phyloP scores from a whole-genome alignment of 2,888 invertebrate genomes.

The Parelbella ahira region DNA sequence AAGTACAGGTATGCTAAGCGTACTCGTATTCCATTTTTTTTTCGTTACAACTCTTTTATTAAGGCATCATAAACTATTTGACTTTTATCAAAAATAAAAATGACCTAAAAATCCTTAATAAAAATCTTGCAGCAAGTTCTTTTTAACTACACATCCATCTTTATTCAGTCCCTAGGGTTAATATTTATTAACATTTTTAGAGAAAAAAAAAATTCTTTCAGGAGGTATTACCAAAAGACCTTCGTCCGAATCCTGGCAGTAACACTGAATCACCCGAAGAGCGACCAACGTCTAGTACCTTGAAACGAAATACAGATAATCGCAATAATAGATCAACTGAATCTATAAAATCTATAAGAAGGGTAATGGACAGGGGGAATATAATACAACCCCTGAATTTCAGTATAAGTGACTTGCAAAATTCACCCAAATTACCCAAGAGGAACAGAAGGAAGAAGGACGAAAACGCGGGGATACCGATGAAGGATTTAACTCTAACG shows the following conservation, averaged over 20 bases:
- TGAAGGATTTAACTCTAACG: constrained; percentile 64
- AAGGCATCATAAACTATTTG: no score
- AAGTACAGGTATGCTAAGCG: no score
- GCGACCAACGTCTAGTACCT: constrained; percentile 65
- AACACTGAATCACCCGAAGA: constrained; percentile 85
- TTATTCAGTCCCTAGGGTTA: no score
- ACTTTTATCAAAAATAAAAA: no score
- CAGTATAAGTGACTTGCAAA: constrained; percentile 70
- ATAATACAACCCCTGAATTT: constrained; percentile 76
- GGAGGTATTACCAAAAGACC: constrained; percentile 75
- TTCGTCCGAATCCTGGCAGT: constrained; percentile 81
- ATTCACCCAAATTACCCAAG: constrained; percentile 58
- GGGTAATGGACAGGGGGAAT: constrained; percentile 59
- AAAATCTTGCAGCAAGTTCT: no score
- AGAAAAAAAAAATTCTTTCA: no score
- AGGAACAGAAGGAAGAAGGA: constrained; percentile 58
- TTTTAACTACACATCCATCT: no score
- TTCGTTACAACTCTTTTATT: no score
- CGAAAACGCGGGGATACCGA: constrained; percentile 54
- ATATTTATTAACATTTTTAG: no score
- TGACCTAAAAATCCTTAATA: no score
- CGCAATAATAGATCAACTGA: constrained; percentile 57
- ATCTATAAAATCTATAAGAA: constrained; percentile 57
- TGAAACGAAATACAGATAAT: constrained; percentile 52
- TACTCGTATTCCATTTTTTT: no score